Percentiles rank a stretch among this genome's conserved stretches.
Conservation (phyloP, 1,140 invertebrate genomes). For the Nomia melanderi region DNA sequence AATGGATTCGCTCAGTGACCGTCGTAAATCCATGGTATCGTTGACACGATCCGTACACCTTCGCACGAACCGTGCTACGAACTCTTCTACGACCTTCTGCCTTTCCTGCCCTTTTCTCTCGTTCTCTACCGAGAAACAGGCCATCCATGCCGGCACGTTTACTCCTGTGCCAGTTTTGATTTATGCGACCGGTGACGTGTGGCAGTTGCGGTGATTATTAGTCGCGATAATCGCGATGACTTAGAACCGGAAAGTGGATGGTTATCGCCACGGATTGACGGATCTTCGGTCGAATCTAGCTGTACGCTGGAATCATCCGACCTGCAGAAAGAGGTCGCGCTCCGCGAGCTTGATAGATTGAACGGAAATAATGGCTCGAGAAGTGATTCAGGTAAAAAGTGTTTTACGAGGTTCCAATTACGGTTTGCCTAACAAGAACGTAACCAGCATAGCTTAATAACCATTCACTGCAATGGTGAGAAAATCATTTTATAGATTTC, state of each 20-base stretch:
- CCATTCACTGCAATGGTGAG: too few species aligned
- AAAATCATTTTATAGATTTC: too few species aligned
- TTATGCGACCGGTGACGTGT: slow-evolving; percentile 8
- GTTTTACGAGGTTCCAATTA: too few species aligned
- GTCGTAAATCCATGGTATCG: slow-evolving; percentile 77
- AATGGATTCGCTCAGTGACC: slow-evolving; percentile 77
- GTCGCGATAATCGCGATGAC: neutral
- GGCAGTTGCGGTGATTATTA: neutral
- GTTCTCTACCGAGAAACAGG: slow-evolving; percentile 23
- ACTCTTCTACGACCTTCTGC: slow-evolving; percentile 36
- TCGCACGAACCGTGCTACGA: slow-evolving; percentile 70
- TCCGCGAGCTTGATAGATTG: neutral
- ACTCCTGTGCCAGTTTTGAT: slow-evolving; percentile 21
- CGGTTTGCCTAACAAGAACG: too few species aligned
- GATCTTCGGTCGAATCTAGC: neutral
- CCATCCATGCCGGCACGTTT: neutral
- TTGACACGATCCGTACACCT: slow-evolving; percentile 77
- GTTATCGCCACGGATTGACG: neutral
- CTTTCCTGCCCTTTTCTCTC: slow-evolving; percentile 28
- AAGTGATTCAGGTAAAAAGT: too few species aligned
- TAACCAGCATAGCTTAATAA: too few species aligned
- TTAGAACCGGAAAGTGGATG: neutral
- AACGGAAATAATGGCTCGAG: too few species aligned
- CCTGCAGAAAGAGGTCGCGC: neutral
- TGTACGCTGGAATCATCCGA: neutral